These are phyloP conservation scores for Eremobia ochroleuca DNA, from an alignment of 2,888 invertebrate genomes.

Conservation along the genomic window DNA sequence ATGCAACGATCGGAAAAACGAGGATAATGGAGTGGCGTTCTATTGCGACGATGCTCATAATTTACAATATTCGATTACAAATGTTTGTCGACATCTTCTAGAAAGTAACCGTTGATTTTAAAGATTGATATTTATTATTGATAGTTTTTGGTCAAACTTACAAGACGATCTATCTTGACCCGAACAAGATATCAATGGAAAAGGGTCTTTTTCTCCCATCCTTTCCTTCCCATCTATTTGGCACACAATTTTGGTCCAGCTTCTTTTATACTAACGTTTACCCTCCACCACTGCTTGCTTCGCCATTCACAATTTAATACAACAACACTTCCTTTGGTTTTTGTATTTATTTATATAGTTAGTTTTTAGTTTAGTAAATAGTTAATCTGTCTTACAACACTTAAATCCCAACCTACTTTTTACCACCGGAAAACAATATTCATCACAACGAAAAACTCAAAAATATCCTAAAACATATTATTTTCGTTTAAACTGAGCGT, in stretches of 20 bases:
- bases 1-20: neutral
- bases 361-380: no score
- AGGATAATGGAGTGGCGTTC: neutral
- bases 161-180: neutral
- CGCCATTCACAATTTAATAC: neutral
- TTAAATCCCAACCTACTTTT: neutral
- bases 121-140: neutral
- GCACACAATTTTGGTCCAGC: neutral
- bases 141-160: neutral
- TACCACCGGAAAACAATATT: constrained; percentile 34
- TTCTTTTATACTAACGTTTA: no score
- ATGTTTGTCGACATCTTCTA: neutral
- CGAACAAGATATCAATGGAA: neutral
- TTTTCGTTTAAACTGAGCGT: constrained; percentile 51
- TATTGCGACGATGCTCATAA: neutral
- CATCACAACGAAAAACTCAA: constrained; percentile 21
- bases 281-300: neutral
- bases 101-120: neutral
- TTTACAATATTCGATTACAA: neutral
- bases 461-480: constrained; percentile 53
- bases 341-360: no score
- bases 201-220: no score
- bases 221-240: neutral
- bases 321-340: neutral
- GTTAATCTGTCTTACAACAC: no score